Percentiles rank a stretch among this genome's conserved stretches.
These are phyloP conservation scores for Lycaon pictus DNA, from an alignment of 2,113 vertebrate genomes.

Conservation along the genomic window DNA sequence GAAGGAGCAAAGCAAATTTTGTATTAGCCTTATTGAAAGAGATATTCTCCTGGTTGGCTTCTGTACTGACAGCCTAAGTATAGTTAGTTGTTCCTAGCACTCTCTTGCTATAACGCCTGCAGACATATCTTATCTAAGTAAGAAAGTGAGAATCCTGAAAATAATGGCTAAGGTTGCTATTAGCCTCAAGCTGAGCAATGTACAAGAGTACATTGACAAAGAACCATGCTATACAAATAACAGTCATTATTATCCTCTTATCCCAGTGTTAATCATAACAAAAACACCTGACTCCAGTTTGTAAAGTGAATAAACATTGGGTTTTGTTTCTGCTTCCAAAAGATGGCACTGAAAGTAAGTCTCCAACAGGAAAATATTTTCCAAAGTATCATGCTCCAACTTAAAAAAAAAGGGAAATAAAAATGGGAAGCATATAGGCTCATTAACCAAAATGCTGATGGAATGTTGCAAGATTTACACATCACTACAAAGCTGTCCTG, in stretches of 20 bases:
- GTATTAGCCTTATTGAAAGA: not conserved
- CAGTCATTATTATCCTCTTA: not conserved
- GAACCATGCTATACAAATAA: not conserved
- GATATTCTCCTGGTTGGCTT: not conserved
- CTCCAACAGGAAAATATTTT: constrained; percentile 21
- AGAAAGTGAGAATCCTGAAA: constrained; percentile 3
- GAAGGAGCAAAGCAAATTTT: not conserved
- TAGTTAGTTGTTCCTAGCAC: not conserved
- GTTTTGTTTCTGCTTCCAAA: constrained; percentile 35
- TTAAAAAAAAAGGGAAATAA: not conserved
- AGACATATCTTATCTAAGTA: not conserved
- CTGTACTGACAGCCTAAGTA: not conserved
- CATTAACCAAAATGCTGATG: constrained; percentile 41
- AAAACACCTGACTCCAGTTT: not conserved
- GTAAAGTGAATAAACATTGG: not conserved
- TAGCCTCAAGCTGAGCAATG: not conserved
- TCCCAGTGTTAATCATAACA: not conserved
- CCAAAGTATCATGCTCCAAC: not conserved
- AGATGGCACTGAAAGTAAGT: not conserved
- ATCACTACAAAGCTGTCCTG: not conserved
- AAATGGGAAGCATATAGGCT: not conserved
- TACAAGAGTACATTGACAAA: not conserved
- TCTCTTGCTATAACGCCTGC: not conserved
- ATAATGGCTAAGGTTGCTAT: not conserved
- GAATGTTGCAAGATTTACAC: not conserved